These are phyloP conservation scores for Aegithalos caudatus DNA, from an alignment of 2,113 vertebrate species.

Conservation along the genomic window DNA sequence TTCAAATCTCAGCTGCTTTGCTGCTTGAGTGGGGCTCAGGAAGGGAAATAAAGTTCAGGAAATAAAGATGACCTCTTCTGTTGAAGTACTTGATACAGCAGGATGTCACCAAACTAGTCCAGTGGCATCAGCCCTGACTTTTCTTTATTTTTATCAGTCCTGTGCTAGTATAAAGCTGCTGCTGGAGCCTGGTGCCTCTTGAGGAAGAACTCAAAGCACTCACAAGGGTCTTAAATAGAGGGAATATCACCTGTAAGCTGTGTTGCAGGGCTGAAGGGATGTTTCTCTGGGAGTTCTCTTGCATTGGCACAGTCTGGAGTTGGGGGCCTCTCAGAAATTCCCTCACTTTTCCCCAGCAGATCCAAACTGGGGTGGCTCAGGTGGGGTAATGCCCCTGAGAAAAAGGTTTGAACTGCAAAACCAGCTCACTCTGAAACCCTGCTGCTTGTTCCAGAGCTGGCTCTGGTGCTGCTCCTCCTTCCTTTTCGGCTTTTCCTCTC, in stretches of 20 bases:
- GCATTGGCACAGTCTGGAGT: not conserved
- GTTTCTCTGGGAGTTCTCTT: not conserved
- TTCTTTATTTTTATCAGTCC: not conserved
- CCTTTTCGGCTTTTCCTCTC: not conserved
- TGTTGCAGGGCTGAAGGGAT: not conserved
- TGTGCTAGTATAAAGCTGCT: not conserved
- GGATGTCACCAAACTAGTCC: not conserved
- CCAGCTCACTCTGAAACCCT: fast-evolving
- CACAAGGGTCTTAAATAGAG: not conserved
- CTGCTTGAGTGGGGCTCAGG: not conserved
- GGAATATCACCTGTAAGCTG: not conserved
- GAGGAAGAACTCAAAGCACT: not conserved
- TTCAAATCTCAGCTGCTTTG: not conserved
- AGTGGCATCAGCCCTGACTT: not conserved
- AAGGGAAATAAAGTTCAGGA: not conserved
- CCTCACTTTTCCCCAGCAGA: not conserved
- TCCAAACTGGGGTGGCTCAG: not conserved
- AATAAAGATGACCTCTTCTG: not conserved
- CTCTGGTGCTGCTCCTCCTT: not conserved
- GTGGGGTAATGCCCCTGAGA: not conserved
- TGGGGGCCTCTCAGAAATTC: not conserved
- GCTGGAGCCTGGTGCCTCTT: not conserved
- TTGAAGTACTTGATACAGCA: not conserved
- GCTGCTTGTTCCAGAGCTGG: not conserved
- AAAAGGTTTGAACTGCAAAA: not conserved